Base-by-base conservation (phyloP, 2,797 vertebrate genomes). In the Falco biarmicus region DNA sequence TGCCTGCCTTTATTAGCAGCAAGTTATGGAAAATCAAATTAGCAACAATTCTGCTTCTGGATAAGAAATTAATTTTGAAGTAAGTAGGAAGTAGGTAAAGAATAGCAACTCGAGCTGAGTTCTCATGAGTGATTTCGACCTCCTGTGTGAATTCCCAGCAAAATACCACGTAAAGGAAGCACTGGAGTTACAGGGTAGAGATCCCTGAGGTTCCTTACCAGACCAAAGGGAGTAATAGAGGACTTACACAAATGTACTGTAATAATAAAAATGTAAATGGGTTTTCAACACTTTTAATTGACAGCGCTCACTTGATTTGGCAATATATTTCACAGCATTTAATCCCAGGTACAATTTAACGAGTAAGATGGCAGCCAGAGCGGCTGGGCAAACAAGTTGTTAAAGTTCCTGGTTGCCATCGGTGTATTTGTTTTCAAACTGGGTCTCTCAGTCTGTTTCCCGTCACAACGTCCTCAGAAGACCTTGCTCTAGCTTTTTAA, bases 401-500 rank as follows among this genome's bases (percentile, higher is more conserved):
- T 91, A 6, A 66, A 83, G 87, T 68, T 85, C 31, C 71, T 83
- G 56, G 64, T 84, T 95, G 45, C 53, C 39, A 11, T 60, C 78
- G 50, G 41, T 29, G 10, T 48, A 22, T 69, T 87, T 93, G 57
- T 92, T 89, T 95, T 81, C 75, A 71, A 11, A 61, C 45, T 32
- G 56, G 41, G 56, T 89, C 82, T 74, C 63, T 86, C 43, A 32
- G 90, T 76, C 87, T 95, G 85, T 79, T 91, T 95, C 92, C 68
- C 77, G 74, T 96, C 83, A 92, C 15, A 22, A 5, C 80, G 88
- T 95, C 94, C 96, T 80, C 64, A 77, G 68, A 83, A 69, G 50
- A 92, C 95, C 88, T 93, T 59, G 29, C 71, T 85, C 17, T 92
- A 7, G 50, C 20, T 73, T 73, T 84, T 84, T 70, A 63, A 6